Evolutionary conservation across 1,140 invertebrate species (phyloP).

Genomic region (Calliphora vicina): DNA sequence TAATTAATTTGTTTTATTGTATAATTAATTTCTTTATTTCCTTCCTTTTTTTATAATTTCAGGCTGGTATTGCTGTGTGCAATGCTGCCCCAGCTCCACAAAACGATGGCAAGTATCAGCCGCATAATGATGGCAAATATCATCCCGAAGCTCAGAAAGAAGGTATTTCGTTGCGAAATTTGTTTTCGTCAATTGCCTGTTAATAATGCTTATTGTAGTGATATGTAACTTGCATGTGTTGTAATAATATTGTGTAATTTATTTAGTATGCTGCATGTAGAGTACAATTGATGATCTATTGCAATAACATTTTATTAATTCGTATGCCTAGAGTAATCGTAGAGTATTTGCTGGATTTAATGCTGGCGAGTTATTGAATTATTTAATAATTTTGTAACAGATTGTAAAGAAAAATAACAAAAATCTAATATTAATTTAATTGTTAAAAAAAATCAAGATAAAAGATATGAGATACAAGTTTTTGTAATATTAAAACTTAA

Average conservation of each 20-base stretch:
- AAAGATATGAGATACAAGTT: too few species aligned
- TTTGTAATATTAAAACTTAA: too few species aligned
- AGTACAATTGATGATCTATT: background rate
- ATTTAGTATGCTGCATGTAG: background rate
- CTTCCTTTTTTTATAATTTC: background rate
- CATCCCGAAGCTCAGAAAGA: constrained; percentile 50
- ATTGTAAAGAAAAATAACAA: too few species aligned
- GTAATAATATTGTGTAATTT: background rate
- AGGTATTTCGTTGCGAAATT: constrained; percentile 53
- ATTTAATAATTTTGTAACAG: too few species aligned
- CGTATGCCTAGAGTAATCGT: background rate
- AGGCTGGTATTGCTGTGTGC: constrained; percentile 56
- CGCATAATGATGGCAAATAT: constrained; percentile 57
- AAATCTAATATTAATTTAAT: too few species aligned
- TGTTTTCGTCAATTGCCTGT: background rate
- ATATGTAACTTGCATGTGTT: background rate
- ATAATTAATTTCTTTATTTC: background rate
- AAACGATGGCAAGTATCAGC: constrained; percentile 53
- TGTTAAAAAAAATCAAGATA: too few species aligned
- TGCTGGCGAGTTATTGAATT: background rate
- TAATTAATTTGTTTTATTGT: background rate
- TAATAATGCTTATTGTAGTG: background rate
- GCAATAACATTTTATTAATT: background rate
- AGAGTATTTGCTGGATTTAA: background rate
- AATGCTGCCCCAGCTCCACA: constrained; percentile 47